A percentile compares a stretch with the other conserved stretches of the same genome.
phyloP scores from a whole-genome alignment of 2,888 invertebrate species.

The Synergus umbraculus region DNA sequence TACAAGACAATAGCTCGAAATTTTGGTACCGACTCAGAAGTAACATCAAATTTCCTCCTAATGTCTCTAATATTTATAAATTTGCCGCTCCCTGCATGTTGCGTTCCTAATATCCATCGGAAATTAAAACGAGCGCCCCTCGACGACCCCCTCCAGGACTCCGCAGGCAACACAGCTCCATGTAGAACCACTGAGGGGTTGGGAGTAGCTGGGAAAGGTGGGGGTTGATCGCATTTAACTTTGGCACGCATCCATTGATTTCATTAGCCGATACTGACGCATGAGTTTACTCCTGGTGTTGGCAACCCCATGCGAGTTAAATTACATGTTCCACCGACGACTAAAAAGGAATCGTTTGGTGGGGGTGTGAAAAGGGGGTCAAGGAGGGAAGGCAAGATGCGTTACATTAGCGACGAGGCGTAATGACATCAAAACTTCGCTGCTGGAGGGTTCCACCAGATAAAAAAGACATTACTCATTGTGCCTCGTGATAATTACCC shows the following conservation, averaged over 20 bases:
- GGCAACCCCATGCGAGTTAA: conserved; percentile 54
- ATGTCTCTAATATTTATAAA: conserved; percentile 33
- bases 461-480: conserved; percentile 76
- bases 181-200: conserved; percentile 38
- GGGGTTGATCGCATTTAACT: conserved; percentile 71
- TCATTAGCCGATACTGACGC: conserved; percentile 75
- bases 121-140: conserved; percentile 50
- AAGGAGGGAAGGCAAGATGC: conserved; percentile 54
- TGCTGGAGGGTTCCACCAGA: conserved; percentile 62
- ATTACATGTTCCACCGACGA: conserved; percentile 57
- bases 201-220: conserved; percentile 54
- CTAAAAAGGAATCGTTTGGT: conserved; percentile 39
- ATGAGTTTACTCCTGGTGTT: conserved; percentile 58
- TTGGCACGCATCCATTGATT: conserved; percentile 74
- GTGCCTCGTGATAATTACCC: conserved; percentile 71
- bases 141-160: conserved; percentile 37
- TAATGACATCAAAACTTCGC: conserved; percentile 65
- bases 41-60: neutral
- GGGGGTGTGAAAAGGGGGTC: conserved; percentile 47
- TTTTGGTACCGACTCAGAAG: too few relatives aligned
- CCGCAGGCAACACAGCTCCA: conserved; percentile 39
- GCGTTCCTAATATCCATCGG: conserved; percentile 38
- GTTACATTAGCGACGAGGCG: conserved; percentile 72
- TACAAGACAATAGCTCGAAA: neutral
- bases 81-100: conserved; percentile 11